These are phyloP conservation scores for Hecatera dysodea DNA, from an alignment of 2,888 invertebrate species.

Conservation along the genomic window DNA sequence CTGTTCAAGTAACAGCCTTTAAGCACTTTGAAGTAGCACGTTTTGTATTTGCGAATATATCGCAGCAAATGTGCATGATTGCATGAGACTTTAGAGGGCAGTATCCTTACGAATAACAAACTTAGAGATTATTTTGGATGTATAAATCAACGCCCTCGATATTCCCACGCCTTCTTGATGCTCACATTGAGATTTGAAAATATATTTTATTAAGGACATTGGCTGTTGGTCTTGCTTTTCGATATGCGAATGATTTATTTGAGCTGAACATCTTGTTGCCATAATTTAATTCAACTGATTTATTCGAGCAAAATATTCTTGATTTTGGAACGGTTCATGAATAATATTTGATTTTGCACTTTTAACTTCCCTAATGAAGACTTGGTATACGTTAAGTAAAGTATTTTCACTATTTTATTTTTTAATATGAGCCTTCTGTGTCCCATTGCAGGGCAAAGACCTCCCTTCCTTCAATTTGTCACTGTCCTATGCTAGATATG, in stretches of 20 bases:
- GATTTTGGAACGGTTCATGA: background rate
- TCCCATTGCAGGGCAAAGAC: too few relatives aligned
- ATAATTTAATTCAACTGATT: background rate
- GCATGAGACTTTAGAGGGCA: slow-evolving; percentile 7
- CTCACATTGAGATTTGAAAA: slow-evolving; percentile 17
- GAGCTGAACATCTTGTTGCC: background rate
- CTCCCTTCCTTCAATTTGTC: too few relatives aligned
- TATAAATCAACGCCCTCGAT: slow-evolving; percentile 48
- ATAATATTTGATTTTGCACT: background rate
- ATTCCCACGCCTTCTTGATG: slow-evolving; percentile 41
- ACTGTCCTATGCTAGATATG: too few relatives aligned
- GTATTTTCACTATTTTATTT: too few relatives aligned
- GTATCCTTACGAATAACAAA: slow-evolving; percentile 22
- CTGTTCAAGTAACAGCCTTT: slow-evolving; percentile 62
- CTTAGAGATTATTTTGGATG: slow-evolving; percentile 4
- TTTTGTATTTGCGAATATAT: slow-evolving; percentile 37
- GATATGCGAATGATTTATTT: slow-evolving; percentile 29
- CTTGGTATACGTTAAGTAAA: too few relatives aligned
- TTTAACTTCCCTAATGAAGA: background rate
- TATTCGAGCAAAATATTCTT: slow-evolving; percentile 1
- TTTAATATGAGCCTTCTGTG: too few relatives aligned
- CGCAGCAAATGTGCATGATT: slow-evolving; percentile 13
- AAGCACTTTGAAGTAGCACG: slow-evolving; percentile 34
- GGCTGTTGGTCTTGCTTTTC: background rate
- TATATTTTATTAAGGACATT: slow-evolving; percentile 7